Evolutionary conservation across 2,888 invertebrate genomes (phyloP).

Genomic region (Dusona sp.): DNA sequence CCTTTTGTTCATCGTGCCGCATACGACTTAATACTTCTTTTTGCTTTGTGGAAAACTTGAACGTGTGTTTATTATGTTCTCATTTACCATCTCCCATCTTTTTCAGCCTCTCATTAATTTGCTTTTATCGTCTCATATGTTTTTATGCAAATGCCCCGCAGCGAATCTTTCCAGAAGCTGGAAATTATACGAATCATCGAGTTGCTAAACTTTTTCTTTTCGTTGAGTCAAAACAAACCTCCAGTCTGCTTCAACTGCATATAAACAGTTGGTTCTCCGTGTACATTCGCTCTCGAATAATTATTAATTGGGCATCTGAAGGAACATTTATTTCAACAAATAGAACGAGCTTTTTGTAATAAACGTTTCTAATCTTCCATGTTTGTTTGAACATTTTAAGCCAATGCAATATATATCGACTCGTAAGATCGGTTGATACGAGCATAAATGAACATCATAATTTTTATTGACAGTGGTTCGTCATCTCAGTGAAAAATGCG

Average conservation of each 20-base stretch:
- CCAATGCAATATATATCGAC: not conserved
- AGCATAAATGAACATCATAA: not conserved
- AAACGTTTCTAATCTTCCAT: too few species aligned
- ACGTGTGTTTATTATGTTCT: constrained; percentile 18
- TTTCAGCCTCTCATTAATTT: not conserved
- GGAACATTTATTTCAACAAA: not conserved
- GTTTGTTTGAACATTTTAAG: too few species aligned
- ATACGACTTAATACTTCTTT: not conserved
- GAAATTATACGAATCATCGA: not conserved
- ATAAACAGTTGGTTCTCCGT: too few species aligned
- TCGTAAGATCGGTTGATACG: not conserved
- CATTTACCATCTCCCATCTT: not conserved
- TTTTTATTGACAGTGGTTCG: not conserved
- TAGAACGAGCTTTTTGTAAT: not conserved
- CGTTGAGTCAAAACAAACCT: not conserved
- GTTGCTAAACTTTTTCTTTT: too few species aligned
- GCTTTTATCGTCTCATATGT: not conserved
- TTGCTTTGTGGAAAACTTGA: constrained; percentile 16
- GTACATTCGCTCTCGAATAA: too few species aligned
- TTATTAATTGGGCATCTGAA: not conserved
- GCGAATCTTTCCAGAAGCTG: not conserved
- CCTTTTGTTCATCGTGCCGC: not conserved
- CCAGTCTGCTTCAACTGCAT: not conserved
- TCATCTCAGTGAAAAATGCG: not conserved
- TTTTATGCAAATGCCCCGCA: not conserved